Evolutionary conservation across 2,113 vertebrate species (phyloP).

Genomic region (Gymnobelideus leadbeateri): DNA sequence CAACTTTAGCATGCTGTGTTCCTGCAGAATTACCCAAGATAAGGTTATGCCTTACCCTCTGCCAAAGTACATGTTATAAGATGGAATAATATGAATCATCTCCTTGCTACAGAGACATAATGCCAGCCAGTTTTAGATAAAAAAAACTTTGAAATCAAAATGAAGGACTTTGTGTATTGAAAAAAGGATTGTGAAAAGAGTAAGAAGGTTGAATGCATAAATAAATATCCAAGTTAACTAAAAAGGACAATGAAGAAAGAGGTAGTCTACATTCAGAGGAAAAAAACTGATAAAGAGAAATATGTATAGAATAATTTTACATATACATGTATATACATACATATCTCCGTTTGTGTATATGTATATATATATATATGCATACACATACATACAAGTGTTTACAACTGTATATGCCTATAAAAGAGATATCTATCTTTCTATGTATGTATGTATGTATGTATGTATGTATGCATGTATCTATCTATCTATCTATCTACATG

Average conservation of each 20-base stretch:
- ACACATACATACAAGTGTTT: too few relatives aligned
- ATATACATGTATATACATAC: too few relatives aligned
- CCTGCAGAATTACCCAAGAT: background rate
- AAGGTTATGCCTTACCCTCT: conserved; percentile 34
- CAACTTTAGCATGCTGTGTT: conserved; percentile 5
- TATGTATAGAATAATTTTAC: too few relatives aligned
- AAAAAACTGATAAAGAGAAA: background rate
- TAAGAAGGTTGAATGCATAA: conserved; percentile 24
- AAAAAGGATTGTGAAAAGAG: background rate
- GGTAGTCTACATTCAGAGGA: background rate
- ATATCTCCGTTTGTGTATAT: too few relatives aligned
- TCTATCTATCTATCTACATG: too few relatives aligned
- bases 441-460: too few relatives aligned
- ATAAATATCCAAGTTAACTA: background rate
- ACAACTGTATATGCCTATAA: too few relatives aligned
- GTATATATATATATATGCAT: too few relatives aligned
- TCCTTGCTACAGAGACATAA: conserved; percentile 45
- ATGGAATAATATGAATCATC: conserved; percentile 35
- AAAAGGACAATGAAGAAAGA: background rate
- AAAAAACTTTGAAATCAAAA: conserved; percentile 57
- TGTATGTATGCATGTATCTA: too few relatives aligned
- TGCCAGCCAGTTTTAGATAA: conserved; percentile 39
- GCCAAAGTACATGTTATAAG: background rate
- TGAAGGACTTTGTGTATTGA: background rate
- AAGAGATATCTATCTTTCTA: too few relatives aligned